These are phyloP conservation scores for Meiosimyza platycephala DNA, from an alignment of 2,888 invertebrate species.

Conservation along the genomic window DNA sequence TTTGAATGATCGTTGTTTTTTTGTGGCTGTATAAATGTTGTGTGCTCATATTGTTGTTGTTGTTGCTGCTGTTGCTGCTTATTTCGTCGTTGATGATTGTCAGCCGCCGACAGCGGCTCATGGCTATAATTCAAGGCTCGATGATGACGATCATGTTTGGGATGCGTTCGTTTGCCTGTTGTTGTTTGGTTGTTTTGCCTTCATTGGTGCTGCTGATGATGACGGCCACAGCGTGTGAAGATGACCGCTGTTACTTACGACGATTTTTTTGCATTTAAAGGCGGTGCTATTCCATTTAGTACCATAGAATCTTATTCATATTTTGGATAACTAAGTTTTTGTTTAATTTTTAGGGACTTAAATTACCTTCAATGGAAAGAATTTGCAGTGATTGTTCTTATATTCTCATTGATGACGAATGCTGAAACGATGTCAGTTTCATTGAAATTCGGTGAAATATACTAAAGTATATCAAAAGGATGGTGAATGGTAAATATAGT, in stretches of 20 bases:
- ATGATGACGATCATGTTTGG: constrained; percentile 43
- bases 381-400: no score
- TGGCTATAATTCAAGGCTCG: constrained; percentile 63
- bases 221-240: constrained; percentile 22
- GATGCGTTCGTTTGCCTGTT: constrained; percentile 39
- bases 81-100: constrained; percentile 34
- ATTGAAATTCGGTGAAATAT: no score
- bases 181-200: background rate
- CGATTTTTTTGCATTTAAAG: no score
- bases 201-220: constrained; percentile 10
- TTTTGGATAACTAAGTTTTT: background rate
- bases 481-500: no score
- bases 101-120: constrained; percentile 50
- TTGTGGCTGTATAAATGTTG: constrained; percentile 29
- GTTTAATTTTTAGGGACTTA: no score
- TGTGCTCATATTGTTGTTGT: background rate
- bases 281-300: no score
- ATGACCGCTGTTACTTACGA: constrained; percentile 6
- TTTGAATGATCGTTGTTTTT: constrained; percentile 27
- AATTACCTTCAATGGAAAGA: no score
- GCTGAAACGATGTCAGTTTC: no score
- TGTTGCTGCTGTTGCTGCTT: constrained; percentile 4
- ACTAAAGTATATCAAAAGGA: no score
- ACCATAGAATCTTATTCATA: no score
- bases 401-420: no score